Evolutionary conservation across 2,797 vertebrate genomes (phyloP).

Genomic region (Myiotriccus ornatus): DNA sequence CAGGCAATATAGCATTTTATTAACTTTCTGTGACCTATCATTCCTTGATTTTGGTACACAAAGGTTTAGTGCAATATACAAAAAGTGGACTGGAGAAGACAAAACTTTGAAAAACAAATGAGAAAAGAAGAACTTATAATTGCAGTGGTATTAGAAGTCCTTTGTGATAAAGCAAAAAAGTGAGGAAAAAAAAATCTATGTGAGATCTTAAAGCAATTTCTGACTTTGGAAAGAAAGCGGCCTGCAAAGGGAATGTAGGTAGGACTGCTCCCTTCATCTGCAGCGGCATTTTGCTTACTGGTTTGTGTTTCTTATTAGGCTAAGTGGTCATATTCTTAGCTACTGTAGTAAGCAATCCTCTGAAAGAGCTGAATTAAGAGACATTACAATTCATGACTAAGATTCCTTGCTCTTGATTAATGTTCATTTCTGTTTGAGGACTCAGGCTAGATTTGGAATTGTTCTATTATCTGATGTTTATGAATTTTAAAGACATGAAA

Average conservation of each 20-base stretch:
- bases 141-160: neutral
- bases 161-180: neutral
- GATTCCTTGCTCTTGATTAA: neutral
- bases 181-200: accelerated
- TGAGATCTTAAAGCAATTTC: neutral
- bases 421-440: neutral
- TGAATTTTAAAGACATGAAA: neutral
- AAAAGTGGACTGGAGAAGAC: neutral
- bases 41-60: neutral
- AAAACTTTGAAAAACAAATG: neutral
- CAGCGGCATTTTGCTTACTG: neutral
- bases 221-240: neutral
- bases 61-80: neutral
- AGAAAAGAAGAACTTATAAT: neutral
- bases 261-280: neutral
- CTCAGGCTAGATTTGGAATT: neutral
- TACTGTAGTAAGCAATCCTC: neutral
- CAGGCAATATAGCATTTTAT: neutral
- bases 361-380: neutral
- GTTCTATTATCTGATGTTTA: neutral
- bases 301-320: neutral
- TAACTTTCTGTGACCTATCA: neutral
- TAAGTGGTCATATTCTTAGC: neutral
- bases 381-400: neutral
- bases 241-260: neutral